phyloP scores from a whole-genome alignment of 2,113 vertebrate species.

The Malurus melanocephalus region DNA sequence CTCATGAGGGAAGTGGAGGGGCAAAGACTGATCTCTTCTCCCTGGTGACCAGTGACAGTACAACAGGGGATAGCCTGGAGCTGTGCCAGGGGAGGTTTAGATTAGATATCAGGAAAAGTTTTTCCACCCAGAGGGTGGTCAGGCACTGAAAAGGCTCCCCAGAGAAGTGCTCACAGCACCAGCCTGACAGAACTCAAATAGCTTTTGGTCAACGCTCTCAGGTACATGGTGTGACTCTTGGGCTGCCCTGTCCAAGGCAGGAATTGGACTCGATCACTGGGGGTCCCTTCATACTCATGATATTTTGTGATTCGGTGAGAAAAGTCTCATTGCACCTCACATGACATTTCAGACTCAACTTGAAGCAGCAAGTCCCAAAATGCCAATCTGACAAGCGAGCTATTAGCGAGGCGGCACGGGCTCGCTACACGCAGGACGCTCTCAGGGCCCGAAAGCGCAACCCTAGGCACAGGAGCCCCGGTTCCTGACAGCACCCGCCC shows the following conservation, averaged over 20 bases:
- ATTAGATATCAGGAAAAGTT: not conserved
- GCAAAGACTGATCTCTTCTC: not conserved
- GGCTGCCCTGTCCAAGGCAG: not conserved
- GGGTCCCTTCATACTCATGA: not conserved
- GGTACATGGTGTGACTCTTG: not conserved
- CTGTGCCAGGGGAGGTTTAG: not conserved
- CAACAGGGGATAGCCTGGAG: not conserved
- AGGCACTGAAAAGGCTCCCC: not conserved
- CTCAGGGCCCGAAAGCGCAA: no score
- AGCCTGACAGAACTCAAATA: not conserved
- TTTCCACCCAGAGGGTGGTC: not conserved
- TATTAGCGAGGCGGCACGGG: accelerated
- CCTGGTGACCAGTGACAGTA: not conserved
- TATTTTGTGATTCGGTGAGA: not conserved
- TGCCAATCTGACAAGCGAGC: accelerated
- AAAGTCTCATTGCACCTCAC: no score
- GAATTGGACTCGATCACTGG: accelerated
- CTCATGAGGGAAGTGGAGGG: not conserved
- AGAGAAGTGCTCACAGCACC: not conserved
- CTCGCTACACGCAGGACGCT: accelerated
- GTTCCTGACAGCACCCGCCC: accelerated
- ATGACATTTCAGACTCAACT: not conserved
- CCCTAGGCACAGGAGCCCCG: accelerated
- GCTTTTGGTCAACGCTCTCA: not conserved
- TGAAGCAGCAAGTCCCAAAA: accelerated